Evolutionary conservation across 1,140 invertebrate species (phyloP), one percentile per base, ranked within the genome.

Genomic region (Vanessa atalanta): DNA sequence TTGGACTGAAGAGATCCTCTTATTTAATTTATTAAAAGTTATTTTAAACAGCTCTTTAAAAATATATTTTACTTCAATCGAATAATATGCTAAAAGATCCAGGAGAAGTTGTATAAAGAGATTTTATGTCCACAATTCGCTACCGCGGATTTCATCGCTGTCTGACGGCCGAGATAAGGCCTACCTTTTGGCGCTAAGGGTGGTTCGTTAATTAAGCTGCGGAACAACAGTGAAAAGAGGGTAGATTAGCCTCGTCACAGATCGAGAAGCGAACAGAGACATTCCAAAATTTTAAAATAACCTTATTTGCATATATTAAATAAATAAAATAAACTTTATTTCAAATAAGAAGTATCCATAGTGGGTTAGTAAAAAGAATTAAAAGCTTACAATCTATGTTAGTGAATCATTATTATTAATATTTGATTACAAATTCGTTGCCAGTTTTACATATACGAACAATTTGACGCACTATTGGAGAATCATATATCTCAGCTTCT

Each of bases 141-240:
- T 67, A 69, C 70, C 73, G 69, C 73, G 69, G 69, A 75, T 75
- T 75, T 75, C 73, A 75, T 75, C 69, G 73, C 68, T 67, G 73
- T 70, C 73, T 75, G 73, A 75, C 73, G 68, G 73, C 68, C 69
- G 73, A 71, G 73, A 75, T 75, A 75, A 75, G 64, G 73, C 73
- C 73, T 71, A 75, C 73, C 73, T 75, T 75, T 75, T 26, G 73
- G 68, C 66, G 53, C 73, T 75, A 67, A 71, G 73, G 73, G 69
- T 75, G 73, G 73, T 75, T 75, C 73, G 73, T 75, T 75, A 75
- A 75, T 75, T 75, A 75, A 75, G 73, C 73, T 67, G 73, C 73
- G 69, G 68, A 75, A 75, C 73, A 75, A 75, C 73, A 71, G 69
- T 75, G 73, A 75, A 75, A 75, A 67, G 69, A 75, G 73, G 73